phyloP scores from a whole-genome alignment of 2,113 vertebrate species.

The Rhadina sibilatrix region DNA sequence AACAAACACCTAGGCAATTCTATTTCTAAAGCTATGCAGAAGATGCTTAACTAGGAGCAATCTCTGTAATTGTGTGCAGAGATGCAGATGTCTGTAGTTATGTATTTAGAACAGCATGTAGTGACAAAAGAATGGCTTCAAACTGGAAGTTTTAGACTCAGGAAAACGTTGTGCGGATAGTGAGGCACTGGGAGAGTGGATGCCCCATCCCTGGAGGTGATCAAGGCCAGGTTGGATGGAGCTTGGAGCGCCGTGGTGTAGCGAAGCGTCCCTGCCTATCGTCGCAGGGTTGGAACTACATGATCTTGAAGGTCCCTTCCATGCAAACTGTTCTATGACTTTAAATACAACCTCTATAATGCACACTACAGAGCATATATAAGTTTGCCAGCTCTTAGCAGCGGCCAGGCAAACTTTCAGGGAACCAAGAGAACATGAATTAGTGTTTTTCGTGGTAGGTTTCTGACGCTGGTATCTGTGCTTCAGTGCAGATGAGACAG shows the following conservation, averaged over 20 bases:
- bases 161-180: not conserved
- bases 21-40: not conserved
- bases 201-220: too few species aligned
- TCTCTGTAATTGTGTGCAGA: not conserved
- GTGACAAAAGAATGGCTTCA: not conserved
- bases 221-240: not conserved
- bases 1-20: fast-evolving
- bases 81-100: fast-evolving
- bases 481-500: not conserved
- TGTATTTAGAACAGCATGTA: not conserved
- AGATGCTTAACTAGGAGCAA: not conserved
- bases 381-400: fast-evolving
- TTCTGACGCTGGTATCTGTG: fast-evolving
- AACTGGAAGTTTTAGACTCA: not conserved
- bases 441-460: fast-evolving
- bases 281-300: fast-evolving
- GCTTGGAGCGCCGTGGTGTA: fast-evolving
- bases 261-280: too few species aligned
- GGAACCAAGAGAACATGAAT: not conserved
- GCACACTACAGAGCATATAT: fast-evolving
- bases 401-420: not conserved
- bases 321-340: not conserved
- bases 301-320: not conserved
- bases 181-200: not conserved
- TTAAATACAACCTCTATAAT: not conserved